These are phyloP conservation scores for Cryptoblepharus egeriae DNA, from an alignment of 2,797 vertebrate genomes.

Conservation along the genomic window DNA sequence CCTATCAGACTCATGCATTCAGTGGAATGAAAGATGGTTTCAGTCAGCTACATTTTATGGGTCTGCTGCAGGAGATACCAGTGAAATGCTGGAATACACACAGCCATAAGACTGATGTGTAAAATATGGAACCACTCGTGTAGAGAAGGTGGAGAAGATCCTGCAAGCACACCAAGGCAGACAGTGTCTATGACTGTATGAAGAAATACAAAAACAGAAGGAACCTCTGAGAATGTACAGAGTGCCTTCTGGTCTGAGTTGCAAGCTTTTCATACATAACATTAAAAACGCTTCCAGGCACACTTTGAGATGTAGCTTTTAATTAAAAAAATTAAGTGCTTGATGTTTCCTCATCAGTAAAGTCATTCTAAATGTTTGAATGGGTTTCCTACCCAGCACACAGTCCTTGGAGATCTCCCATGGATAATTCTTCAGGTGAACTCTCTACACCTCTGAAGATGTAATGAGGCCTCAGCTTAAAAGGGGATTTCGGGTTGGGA, in stretches of 20 bases:
- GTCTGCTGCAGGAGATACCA: neutral
- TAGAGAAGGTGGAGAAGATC: neutral
- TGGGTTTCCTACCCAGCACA: neutral
- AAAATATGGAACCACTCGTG: neutral
- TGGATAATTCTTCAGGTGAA: slow-evolving; percentile 4
- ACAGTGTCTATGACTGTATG: neutral
- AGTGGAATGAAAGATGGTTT: neutral
- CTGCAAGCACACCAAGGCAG: too few relatives aligned
- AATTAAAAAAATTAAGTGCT: neutral
- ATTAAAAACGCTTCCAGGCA: neutral
- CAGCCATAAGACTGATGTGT: neutral
- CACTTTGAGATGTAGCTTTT: neutral
- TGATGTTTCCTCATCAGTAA: neutral
- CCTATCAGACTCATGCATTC: too few relatives aligned
- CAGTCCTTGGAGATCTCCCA: neutral
- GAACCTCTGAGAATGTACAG: neutral
- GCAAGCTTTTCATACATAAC: neutral
- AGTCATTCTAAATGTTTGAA: neutral
- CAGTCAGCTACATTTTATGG: neutral
- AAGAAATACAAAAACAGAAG: neutral
- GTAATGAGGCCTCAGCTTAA: neutral
- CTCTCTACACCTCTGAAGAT: slow-evolving; percentile 20
- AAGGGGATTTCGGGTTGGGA: neutral
- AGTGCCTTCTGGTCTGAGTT: neutral
- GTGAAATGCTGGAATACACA: neutral